Base-by-base conservation (phyloP, 2,888 invertebrate genomes). In the Neuroscelio doddi region DNA sequence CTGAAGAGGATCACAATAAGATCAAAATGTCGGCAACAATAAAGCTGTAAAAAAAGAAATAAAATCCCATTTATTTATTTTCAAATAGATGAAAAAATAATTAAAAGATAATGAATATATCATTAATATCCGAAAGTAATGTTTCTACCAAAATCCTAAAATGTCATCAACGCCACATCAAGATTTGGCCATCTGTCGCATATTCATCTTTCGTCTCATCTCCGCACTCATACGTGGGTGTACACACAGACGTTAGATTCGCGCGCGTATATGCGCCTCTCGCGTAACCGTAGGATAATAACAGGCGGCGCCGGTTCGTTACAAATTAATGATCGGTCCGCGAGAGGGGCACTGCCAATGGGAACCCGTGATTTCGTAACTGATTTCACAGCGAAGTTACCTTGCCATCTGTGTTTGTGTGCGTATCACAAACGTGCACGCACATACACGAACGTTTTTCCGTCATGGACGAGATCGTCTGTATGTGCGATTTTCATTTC, bases 291-390 rank as follows among this genome's bases (percentile, higher is more conserved):
- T 75, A 74, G 71, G 73, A 75, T 79, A 76, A 78, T 79, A 76
- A 76, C 74, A 77, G 77, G 69, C 77, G 76, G 76, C 71, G 71
- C 74, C 73, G 69, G 76, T 77, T 80, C 75, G 78, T 80, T 78
- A 78, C 74, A 79, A 80, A 80, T 80, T 80, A 80, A 80, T 80
- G 79, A 80, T 77, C 77, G 75, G 70, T 63, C 68, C 58, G 66
- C 63, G 67, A 64, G 56, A 61, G 67, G 65, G 65, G 59, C 66
- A 62, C 52, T 63, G 69, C 75, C 68, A 78, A 75, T 71, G 77
- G 75, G 72, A 73, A 72, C 70, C 75, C 73, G 72, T 70, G 70
- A 76, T 74, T 73, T 72, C 65, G 65, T 74, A 74, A 73, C 71
- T 70, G 71, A 74, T 73, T 74, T 72, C 69, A 70, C 70, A 70